Evolutionary conservation across 2,888 invertebrate species (phyloP), one percentile per base, ranked within the genome.

Genomic region (Chalcis sispes): DNA sequence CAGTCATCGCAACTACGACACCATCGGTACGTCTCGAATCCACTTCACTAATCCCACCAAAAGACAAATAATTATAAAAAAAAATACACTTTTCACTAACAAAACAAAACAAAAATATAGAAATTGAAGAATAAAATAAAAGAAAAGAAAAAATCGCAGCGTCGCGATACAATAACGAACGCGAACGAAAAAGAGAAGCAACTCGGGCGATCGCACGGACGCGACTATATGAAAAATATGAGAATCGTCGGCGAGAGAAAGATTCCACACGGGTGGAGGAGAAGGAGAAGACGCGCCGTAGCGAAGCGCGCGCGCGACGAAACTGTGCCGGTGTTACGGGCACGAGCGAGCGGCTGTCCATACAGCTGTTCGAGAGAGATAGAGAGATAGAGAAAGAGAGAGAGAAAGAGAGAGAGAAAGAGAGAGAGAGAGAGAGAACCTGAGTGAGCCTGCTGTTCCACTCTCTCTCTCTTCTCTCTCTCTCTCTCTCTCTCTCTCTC

Each of bases 301-400:
- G 62, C 54, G 54, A 27, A 18, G 56, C 54, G 62, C 54, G n/a
- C n/a, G n/a, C n/a, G 42, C 54, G 52, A 36, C 61, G 52, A 70
- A 61, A 70, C 32, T 61, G 50, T 61, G 50, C 25, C 27, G 27
- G 36, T 15, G 13, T 1, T 59, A 29, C 40, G 40, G 23, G 61
- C 13, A 61, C 5, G 15, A 23, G 61, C 61, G 5, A 40, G 23
- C 32, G 36, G 36, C 36, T 7, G 5, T 36, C 5, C 32, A 18
- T 23, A 40, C 36, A 52, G 20, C 13, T 40, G 36, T n/a, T 15
- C 59, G 18, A 13, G 18, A 15, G 32, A 10, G 15, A n/a, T n/a
- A n/a, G n/a, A n/a, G n/a, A n/a, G n/a, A n/a, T n/a, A n/a, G n/a
- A n/a, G n/a, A n/a, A n/a, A n/a, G n/a, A n/a, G n/a, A n/a, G n/a